Evolutionary conservation across 2,888 invertebrate genomes (phyloP), one percentile per base, ranked within the genome.

Genomic region (Sarcophaga subvicina): DNA sequence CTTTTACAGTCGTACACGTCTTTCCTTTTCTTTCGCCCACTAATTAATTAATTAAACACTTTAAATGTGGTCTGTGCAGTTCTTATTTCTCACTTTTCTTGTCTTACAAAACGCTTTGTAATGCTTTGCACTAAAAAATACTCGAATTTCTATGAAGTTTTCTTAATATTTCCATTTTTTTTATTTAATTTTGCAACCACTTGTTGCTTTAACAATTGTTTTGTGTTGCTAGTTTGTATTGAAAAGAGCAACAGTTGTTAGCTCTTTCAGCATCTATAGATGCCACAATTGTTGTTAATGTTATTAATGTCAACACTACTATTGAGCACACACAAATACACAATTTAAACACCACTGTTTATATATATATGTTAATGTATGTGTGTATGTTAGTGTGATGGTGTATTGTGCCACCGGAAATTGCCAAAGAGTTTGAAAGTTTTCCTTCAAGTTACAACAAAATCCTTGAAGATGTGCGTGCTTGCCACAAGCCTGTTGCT

Each of bases 401-500:
- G 0, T 10, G 54, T 71, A 49, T 37, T 22, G 85, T 79, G 11
- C 5, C 45, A 84, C 62, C 78, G 81, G 87, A 79, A 86, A 73
- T 79, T 62, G 20, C 11, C 62, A 64, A 64, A 59, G 63, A 76
- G 77, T 86, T 47, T 22, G 4, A 80, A 80, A 83, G 86, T 80
- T 83, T 71, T 62, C 20, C 11, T 37, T 37, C 37, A 37, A 37
- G 37, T 37, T 37, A 10, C 37, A 37, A 37, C 8, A 37, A 37
- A 37, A 37, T 82, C 81, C 87, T 87, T 72, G 59, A 76, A 84
- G 78, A 84, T 69, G 78, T 80, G 87, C 87, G 87, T 87, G 87
- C 84, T 75, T 87, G 81, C 84, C 83, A 84, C 87, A 87, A 84
- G 87, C 87, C 87, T 87, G 87, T 87, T 87, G 87, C 87, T 87